Percentiles rank a stretch among this genome's conserved stretches.
Evolutionary conservation across 2,888 invertebrate genomes (phyloP).

Genomic region (Spilosoma lubricipeda): DNA sequence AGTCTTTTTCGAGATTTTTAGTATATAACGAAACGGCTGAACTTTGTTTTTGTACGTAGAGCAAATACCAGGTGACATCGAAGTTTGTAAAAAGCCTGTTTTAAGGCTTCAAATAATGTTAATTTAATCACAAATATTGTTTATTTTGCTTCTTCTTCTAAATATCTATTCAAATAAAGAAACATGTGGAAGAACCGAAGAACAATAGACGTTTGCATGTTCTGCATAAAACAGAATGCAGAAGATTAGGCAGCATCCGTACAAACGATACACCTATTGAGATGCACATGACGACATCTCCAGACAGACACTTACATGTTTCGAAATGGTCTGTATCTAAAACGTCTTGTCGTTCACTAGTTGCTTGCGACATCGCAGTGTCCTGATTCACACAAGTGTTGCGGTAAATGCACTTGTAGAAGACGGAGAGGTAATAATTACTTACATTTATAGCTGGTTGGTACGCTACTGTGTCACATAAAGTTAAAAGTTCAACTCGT

Average conservation of each 20-base stretch:
- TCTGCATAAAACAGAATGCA: neutral
- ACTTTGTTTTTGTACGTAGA: too few relatives aligned
- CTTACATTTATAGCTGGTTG: neutral
- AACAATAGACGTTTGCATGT: neutral
- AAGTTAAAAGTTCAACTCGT: neutral
- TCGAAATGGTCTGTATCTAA: conserved; percentile 70
- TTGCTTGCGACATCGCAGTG: conserved; percentile 66
- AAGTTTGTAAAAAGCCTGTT: too few relatives aligned
- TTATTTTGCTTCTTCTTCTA: too few relatives aligned
- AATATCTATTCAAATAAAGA: too few relatives aligned
- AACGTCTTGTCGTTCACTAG: conserved; percentile 67
- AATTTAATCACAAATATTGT: too few relatives aligned
- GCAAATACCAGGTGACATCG: too few relatives aligned
- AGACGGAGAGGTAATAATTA: conserved; percentile 18
- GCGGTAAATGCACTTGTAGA: conserved; percentile 40
- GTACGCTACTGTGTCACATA: neutral
- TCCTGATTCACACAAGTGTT: conserved; percentile 66
- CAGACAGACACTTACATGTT: conserved; percentile 58
- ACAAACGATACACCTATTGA: conserved; percentile 61
- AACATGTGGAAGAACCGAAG: neutral
- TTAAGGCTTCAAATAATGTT: too few relatives aligned
- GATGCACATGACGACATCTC: conserved; percentile 66
- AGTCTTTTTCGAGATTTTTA: too few relatives aligned
- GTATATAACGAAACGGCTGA: too few relatives aligned
- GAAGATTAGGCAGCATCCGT: conserved; percentile 1